Evolutionary conservation across 2,113 vertebrate genomes (phyloP), one percentile per base, ranked within the genome.

Genomic region (Turnix velox): DNA sequence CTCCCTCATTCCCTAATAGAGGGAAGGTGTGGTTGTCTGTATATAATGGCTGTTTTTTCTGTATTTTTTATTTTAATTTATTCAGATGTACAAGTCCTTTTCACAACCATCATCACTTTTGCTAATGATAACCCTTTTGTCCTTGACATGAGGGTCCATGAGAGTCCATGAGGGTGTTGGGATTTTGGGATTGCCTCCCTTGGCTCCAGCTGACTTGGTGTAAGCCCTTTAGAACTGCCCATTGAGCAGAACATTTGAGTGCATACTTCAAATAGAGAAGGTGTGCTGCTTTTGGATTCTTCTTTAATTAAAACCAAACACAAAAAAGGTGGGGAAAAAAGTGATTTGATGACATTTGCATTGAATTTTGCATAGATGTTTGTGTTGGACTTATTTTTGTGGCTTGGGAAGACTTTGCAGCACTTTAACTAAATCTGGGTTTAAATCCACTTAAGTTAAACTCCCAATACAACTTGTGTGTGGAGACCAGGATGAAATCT

Each of bases 381-480:
- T 63, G 28, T 39, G 33, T 63, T 75, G 67, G 48, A 45, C 81
- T 89, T 93, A 9, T 55, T 42, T 87, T 81, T 74, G n/a, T 67
- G 45, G 69, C 79, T 65, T 88, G 75, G 28, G 62, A 45, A 92
- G 83, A 61, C 76, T 94, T 90, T 90, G 54, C 49, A 88, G 59
- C 67, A 49, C 59, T 84, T 80, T 10, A 80, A 80, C 76, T 84
- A 94, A 95, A 89, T 89, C 84, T 87, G 48, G 11, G 42, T 91
- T 95, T 91, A 92, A 94, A 92, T 82, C 81, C 69, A 79, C 27
- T 91, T 76, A 84, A 90, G 37, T 87, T 91, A 73, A 87, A 91
- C 71, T 90, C 69, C n/a, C 27, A 31, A 2, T 63, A 62, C 31
- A 62, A 62, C 58, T 91, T 58, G 12, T 58, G 46, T 76, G 49